Evolutionary conservation across 2,113 vertebrate genomes (phyloP).

Genomic region (Trematocara marginatum): DNA sequence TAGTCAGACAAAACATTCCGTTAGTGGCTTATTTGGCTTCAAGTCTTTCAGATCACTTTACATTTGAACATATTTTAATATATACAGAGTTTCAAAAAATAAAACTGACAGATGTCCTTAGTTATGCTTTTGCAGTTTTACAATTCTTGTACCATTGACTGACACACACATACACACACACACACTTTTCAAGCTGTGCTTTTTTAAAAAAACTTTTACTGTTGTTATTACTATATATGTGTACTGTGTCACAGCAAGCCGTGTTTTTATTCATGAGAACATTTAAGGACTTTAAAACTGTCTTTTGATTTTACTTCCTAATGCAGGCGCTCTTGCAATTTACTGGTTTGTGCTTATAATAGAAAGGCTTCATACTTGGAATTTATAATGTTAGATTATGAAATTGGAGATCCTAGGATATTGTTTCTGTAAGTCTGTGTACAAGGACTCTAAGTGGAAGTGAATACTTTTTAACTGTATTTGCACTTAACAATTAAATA

Average conservation of each 20-base stretch:
- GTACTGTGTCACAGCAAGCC: not conserved
- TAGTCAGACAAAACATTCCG: not conserved
- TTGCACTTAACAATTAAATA: not conserved
- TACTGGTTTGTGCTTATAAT: slow-evolving; percentile 1
- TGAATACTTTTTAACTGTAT: not conserved
- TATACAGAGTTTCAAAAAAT: not conserved
- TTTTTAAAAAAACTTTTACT: not conserved
- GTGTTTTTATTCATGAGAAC: not conserved
- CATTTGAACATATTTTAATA: not conserved
- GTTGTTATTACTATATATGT: not conserved
- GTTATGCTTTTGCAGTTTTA: not conserved
- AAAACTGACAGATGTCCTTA: not conserved
- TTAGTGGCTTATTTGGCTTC: not conserved
- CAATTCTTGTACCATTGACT: not conserved
- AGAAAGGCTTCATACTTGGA: not conserved
- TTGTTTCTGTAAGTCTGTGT: not conserved
- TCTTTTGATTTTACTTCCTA: not conserved
- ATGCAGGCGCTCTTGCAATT: not conserved
- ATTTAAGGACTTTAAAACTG: not conserved
- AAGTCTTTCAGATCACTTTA: not conserved
- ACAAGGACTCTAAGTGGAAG: not conserved
- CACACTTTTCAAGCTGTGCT: not conserved
- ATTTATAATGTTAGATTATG: not conserved
- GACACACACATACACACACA: not conserved
- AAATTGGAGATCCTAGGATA: not conserved